Conservation (phyloP, 2,888 invertebrate species). For the Lamellibrachia columna region DNA sequence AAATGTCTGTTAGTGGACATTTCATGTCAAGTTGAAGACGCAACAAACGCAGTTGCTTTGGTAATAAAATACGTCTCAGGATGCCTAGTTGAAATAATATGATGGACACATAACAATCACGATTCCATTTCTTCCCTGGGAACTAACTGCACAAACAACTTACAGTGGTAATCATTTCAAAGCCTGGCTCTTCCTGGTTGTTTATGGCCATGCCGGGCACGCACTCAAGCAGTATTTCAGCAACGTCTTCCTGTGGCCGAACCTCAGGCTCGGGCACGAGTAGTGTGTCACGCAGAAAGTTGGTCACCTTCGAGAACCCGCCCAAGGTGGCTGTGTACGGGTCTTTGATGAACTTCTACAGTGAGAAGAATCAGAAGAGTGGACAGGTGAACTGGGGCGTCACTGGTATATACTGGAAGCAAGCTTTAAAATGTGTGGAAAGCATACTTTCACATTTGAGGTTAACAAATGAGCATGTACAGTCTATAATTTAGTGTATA, state of each 20-base stretch:
- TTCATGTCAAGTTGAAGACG: too few relatives aligned
- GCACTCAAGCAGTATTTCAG: slow-evolving; percentile 55
- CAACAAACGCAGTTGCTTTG: too few relatives aligned
- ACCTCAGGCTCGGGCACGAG: slow-evolving; percentile 49
- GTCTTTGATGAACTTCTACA: slow-evolving; percentile 71
- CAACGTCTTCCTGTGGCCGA: slow-evolving; percentile 37
- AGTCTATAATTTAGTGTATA: too few relatives aligned
- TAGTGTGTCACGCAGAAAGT: slow-evolving; percentile 74
- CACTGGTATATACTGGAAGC: too few relatives aligned
- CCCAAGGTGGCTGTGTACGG: slow-evolving; percentile 86
- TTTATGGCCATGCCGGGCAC: slow-evolving; percentile 61
- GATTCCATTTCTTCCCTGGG: background rate
- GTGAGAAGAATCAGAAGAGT: slow-evolving; percentile 22
- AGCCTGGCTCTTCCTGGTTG: slow-evolving; percentile 65
- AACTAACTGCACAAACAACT: slow-evolving; percentile 26
- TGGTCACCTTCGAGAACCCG: slow-evolving; percentile 86
- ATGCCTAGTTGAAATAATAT: background rate
- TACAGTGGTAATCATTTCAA: slow-evolving; percentile 66
- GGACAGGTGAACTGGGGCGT: background rate
- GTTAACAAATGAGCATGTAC: too few relatives aligned
- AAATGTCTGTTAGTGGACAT: too few relatives aligned
- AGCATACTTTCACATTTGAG: too few relatives aligned
- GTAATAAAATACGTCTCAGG: background rate
- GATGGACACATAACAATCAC: too few relatives aligned
- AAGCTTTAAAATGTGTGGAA: too few relatives aligned